These are phyloP conservation scores for Troides aeacus DNA, from an alignment of 2,888 invertebrate genomes.

Conservation along the genomic window DNA sequence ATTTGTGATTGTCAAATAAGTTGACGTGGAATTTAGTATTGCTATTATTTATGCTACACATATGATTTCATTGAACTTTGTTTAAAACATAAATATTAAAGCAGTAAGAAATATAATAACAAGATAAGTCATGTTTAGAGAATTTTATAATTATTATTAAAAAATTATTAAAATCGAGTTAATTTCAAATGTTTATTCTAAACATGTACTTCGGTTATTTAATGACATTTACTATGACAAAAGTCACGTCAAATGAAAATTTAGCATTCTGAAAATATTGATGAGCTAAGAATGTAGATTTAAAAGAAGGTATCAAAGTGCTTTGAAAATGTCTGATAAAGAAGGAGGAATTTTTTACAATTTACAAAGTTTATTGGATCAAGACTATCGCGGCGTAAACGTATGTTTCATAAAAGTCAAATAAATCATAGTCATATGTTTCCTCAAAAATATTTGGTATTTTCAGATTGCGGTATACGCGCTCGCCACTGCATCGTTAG, in stretches of 20 bases:
- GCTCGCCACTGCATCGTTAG: constrained; percentile 77
- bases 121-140: no score
- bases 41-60: constrained; percentile 28
- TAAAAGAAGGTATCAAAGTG: constrained; percentile 44
- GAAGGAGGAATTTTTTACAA: constrained; percentile 57
- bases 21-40: constrained; percentile 69
- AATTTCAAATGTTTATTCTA: no score
- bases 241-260: neutral
- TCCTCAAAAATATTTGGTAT: constrained; percentile 39
- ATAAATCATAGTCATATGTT: constrained; percentile 30
- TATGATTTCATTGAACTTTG: neutral
- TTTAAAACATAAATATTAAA: neutral
- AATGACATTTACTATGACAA: constrained; percentile 7
- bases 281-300: constrained; percentile 59
- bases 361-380: constrained; percentile 58
- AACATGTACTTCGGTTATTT: no score
- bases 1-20: constrained; percentile 49
- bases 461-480: constrained; percentile 81
- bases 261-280: constrained; percentile 56
- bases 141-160: no score
- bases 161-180: no score
- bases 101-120: no score
- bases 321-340: constrained; percentile 58
- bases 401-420: constrained; percentile 47
- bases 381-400: constrained; percentile 74